Base-by-base conservation (phyloP, 2,113 vertebrate species). In the Amphilophus citrinellus region DNA sequence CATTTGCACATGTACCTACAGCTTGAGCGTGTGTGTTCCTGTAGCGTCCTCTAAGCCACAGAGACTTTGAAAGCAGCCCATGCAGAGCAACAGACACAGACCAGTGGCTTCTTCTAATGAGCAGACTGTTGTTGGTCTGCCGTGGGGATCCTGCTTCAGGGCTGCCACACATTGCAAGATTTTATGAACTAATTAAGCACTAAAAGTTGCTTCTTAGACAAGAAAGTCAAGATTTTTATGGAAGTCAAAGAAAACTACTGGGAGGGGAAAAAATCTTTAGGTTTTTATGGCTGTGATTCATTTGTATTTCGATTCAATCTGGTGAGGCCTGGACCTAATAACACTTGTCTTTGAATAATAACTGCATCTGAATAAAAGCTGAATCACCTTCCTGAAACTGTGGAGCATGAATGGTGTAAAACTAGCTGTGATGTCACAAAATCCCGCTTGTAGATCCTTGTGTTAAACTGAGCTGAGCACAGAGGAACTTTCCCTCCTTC, bases 21-120 rank as follows among this genome's bases (percentile, higher is more conserved):
- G 60, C 44, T 44, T 77, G 10, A 77, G 66, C 20, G 17, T 58
- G 77, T 65, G 76, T 82, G 37, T 79, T 62, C 76, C 22, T 84
- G 79, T 61, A 66, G 50, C 77, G 22, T 80, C 75, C 63, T 79
- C 68, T 80, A 65, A 83, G 76, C 90, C 83, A 65, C 30, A 71
- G 84, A 92, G 80, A 83, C 93, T 50, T 3, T 61, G 66, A 60
- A 78, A 85, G 53, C 79, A 94, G 82, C 22, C 88, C 77, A 89
- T 85, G 47, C 92, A 91, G 87, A 94, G 90, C 42, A 84, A 61
- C 83, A 87, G 86, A 92, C 93, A 92, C 84, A 88, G 86, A 89
- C 88, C 86, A 76, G n/a, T 94, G 91, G 85, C 87, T 93, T 88
- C 22, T 88, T 85, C 87, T 95, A 96, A 95, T 92, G 91, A 95